Evolutionary conservation across 2,113 vertebrate species (phyloP).

Genomic region (Campylomormyrus numenius): DNA sequence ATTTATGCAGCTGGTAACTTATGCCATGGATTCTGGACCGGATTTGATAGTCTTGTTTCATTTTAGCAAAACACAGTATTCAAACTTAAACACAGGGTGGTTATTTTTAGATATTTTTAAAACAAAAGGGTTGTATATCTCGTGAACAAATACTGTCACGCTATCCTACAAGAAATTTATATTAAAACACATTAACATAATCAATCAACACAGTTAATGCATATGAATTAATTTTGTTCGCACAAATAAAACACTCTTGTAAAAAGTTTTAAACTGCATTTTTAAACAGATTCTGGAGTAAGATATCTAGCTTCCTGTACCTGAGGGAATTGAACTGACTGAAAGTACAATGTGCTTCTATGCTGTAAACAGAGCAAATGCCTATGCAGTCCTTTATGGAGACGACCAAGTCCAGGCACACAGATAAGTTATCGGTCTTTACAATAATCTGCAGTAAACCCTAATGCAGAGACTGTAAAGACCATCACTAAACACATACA

Average conservation of each 20-base stretch:
- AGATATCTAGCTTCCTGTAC: not conserved
- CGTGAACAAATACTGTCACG: not conserved
- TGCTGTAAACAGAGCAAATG: not conserved
- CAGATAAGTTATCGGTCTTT: not conserved
- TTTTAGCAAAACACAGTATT: not conserved
- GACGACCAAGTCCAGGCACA: not conserved
- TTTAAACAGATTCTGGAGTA: not conserved
- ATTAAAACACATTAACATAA: not conserved
- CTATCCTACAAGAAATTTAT: not conserved
- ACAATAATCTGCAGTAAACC: not conserved
- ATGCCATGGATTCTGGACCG: not conserved
- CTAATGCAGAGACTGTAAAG: not conserved
- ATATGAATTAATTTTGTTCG: not conserved
- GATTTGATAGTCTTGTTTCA: not conserved
- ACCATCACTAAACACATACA: not conserved
- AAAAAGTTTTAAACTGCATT: not conserved
- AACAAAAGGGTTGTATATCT: not conserved
- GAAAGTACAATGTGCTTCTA: not conserved
- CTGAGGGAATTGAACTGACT: not conserved
- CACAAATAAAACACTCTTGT: not conserved
- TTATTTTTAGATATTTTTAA: not conserved
- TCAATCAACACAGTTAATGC: not conserved
- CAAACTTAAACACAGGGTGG: not conserved
- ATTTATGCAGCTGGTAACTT: not conserved
- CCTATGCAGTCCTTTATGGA: not conserved